These are phyloP conservation scores for Girardia tigrina DNA, from an alignment of 2,888 invertebrate species.

Conservation along the genomic window DNA sequence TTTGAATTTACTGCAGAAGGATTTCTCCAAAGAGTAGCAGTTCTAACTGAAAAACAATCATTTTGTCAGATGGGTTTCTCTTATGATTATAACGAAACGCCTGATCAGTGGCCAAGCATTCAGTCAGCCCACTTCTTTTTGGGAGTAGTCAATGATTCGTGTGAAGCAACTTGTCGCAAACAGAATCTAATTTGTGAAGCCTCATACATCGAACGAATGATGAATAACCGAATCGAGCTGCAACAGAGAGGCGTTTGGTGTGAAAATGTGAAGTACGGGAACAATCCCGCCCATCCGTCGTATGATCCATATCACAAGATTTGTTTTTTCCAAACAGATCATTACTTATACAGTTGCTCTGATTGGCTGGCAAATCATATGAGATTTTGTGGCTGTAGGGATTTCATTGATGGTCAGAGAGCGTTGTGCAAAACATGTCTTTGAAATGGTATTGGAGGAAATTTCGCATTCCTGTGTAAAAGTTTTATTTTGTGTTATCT, in stretches of 20 bases:
- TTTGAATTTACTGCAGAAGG: slow-evolving; percentile 50
- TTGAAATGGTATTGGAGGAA: background rate
- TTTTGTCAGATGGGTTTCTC: slow-evolving; percentile 44
- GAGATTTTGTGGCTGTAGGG: background rate
- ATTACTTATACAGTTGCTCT: slow-evolving; percentile 9
- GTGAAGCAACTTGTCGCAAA: background rate
- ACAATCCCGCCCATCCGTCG: background rate
- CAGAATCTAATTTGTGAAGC: slow-evolving; percentile 6
- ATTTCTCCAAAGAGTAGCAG: slow-evolving; percentile 50
- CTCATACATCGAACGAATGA: background rate
- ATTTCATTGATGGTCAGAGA: background rate
- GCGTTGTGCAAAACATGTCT: slow-evolving; percentile 6
- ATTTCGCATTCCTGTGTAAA: background rate
- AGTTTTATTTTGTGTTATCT: background rate
- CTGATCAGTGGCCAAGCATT: background rate
- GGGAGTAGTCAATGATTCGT: background rate
- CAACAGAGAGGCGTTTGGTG: background rate
- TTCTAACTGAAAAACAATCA: slow-evolving; percentile 50
- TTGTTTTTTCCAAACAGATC: slow-evolving; percentile 20
- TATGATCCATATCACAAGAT: slow-evolving; percentile 11
- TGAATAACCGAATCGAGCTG: background rate
- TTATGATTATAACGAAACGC: background rate
- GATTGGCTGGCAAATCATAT: background rate
- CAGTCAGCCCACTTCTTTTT: background rate
- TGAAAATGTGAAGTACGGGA: background rate